Conservation (phyloP, 2,797 vertebrate genomes). For the Toxotes lorentzi region DNA sequence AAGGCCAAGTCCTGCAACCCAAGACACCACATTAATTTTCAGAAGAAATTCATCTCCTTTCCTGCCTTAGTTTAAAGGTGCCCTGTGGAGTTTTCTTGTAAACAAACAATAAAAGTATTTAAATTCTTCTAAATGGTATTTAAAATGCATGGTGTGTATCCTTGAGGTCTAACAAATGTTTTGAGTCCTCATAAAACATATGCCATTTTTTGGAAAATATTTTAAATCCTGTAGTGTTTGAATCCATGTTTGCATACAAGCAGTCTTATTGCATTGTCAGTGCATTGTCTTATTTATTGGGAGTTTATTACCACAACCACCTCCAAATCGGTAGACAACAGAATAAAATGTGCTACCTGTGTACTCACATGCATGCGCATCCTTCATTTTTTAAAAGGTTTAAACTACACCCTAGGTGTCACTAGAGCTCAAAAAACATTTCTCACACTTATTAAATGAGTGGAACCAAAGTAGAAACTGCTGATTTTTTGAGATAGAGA, state of each 20-base stretch:
- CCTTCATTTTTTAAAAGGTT: background rate
- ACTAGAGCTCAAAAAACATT: conserved; percentile 7
- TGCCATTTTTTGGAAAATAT: background rate
- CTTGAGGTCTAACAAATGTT: background rate
- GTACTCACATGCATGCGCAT: background rate
- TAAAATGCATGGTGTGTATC: background rate
- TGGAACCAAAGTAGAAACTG: background rate
- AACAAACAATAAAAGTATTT: background rate
- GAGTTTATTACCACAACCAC: background rate
- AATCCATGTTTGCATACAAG: background rate
- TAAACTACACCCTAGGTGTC: background rate
- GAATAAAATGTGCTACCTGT: background rate
- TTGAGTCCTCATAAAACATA: background rate
- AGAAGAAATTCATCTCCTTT: conserved; percentile 6
- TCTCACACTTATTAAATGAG: background rate
- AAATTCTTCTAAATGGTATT: background rate
- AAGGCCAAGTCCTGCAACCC: background rate
- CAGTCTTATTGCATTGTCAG: too few relatives aligned
- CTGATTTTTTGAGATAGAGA: background rate
- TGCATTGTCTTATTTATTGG: background rate
- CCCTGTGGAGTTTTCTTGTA: background rate
- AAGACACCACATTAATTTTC: conserved; percentile 26
- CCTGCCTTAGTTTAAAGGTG: background rate
- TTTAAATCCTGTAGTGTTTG: background rate
- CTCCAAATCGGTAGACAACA: background rate